A percentile compares a stretch with the other conserved stretches of the same genome.
These are phyloP conservation scores for Lycophotia porphyrea DNA, from an alignment of 2,888 invertebrate genomes.

Conservation along the genomic window DNA sequence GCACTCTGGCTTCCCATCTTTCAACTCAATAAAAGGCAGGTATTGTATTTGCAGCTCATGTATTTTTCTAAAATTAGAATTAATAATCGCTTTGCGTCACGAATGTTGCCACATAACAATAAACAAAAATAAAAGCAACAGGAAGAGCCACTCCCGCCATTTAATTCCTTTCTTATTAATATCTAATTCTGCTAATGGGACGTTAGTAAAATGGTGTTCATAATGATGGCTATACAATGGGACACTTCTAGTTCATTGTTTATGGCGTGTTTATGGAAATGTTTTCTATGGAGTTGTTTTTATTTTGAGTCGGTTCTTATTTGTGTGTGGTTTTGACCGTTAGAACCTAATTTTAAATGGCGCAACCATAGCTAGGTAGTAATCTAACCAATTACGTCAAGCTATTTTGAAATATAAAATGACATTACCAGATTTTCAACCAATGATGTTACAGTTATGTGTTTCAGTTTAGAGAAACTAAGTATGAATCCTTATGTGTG, in stretches of 20 bases:
- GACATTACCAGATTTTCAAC: no score
- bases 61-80: not conserved
- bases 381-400: no score
- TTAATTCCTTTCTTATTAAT: slow-evolving; percentile 40
- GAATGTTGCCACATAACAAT: not conserved
- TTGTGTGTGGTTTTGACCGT: not conserved
- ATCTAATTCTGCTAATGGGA: slow-evolving; percentile 58
- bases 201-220: slow-evolving; percentile 30
- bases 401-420: no score
- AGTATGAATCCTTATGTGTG: not conserved
- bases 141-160: slow-evolving; percentile 29
- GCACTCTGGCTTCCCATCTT: not conserved
- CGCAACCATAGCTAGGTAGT: no score
- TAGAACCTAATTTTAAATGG: no score
- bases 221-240: slow-evolving; percentile 25
- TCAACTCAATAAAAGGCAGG: not conserved
- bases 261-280: slow-evolving; percentile 32
- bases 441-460: not conserved
- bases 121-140: slow-evolving; percentile 18
- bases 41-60: not conserved
- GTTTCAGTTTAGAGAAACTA: not conserved
- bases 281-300: not conserved
- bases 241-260: slow-evolving; percentile 41
- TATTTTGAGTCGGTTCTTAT: not conserved
- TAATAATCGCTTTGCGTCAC: not conserved